Evolutionary conservation across 2,888 invertebrate species (phyloP), one percentile per base, ranked within the genome.

Genomic region (Cantharis flavilabris): DNA sequence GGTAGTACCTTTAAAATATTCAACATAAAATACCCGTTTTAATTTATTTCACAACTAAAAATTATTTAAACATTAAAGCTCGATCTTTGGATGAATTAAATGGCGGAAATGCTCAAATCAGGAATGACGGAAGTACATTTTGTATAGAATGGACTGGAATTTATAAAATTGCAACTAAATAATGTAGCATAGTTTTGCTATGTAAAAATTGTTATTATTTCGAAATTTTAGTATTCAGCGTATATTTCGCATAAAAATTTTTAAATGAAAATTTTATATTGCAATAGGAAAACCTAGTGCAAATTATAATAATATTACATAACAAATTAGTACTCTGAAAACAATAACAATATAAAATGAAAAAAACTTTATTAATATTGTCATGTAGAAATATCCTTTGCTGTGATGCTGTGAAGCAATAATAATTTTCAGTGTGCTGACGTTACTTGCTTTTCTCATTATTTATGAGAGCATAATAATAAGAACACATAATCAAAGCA

Each of bases 61-160:
- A 70, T 75, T 76, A 76, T 76, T 76, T 72, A 69, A 72, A 76
- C 71, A 76, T 72, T 72, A 69, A 76, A 72, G 69, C 72, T 33
- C 62, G 62, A 72, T 76, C 20, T 63, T 18, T 20, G 62, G 72
- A 69, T 63, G 76, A 69, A 72, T 28, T 69, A 71, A 72, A 76
- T 76, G 72, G 72, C 72, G 72, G 76, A 76, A 76, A 69, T 76
- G 62, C 76, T 72, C 63, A 72, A 30, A 76, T 23, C 72, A 71
- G 69, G 72, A 76, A 76, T 63, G 76, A 76, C 63, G 28, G 63
- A 62, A 74, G 20, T 64, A 63, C 70, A 64, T 26, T 76, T 69
- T 69, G 72, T 63, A 64, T 72, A 75, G 64, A 75, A 75, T 71
- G 30, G 16, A 75, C 64, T 13, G 20, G 20, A 13, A 67, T 23